Evolutionary conservation across 2,113 vertebrate species (phyloP), one percentile per base, ranked within the genome.

Genomic region (Podilymbus podiceps): DNA sequence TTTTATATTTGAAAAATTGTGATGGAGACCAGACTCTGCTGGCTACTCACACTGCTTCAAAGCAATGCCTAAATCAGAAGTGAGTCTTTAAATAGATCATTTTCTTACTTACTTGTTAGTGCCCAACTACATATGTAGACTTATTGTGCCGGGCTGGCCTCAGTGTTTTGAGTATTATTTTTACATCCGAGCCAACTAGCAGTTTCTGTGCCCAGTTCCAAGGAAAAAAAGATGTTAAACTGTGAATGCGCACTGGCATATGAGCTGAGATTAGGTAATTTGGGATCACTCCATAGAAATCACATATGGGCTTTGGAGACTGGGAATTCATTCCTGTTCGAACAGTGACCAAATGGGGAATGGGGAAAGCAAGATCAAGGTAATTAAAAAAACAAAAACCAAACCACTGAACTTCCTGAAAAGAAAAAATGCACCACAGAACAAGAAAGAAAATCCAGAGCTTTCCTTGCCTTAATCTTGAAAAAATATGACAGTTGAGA

Each of bases 1-100:
- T 96, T 96, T 97, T 98, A 95, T 91, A 96, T 98, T 97, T 95
- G 91, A 97, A 97, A 97, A 97, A 97, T 91, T 62, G 83, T 97
- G 96, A 97, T 95, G 94, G 90, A 97, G 96, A 94, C 74, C 89
- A 97, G 95, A 88, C 58, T 96, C 88, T 87, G 60, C 95, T 85
- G 69, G 96, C 94, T 95, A 95, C 93, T 81, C 35, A 5, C 47
- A 77, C 76, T 78, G 83, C 95, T 97, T 97, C 90, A 97, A 96
- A 97, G 95, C 79, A 92, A 62, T 72, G 88, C 80, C 90, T 38
- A 88, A 97, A 88, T 97, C 94, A 92, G 95, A 94, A 97, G 92
- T 91, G 85, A 97, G 94, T 91, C 84, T 97, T 90, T 30, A 49
- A 95, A 95, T 64, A 96, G 91, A 94, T 94, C 64, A 64, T 98